phyloP scores from a whole-genome alignment of 2,113 vertebrate genomes.

The Sapajus apella region DNA sequence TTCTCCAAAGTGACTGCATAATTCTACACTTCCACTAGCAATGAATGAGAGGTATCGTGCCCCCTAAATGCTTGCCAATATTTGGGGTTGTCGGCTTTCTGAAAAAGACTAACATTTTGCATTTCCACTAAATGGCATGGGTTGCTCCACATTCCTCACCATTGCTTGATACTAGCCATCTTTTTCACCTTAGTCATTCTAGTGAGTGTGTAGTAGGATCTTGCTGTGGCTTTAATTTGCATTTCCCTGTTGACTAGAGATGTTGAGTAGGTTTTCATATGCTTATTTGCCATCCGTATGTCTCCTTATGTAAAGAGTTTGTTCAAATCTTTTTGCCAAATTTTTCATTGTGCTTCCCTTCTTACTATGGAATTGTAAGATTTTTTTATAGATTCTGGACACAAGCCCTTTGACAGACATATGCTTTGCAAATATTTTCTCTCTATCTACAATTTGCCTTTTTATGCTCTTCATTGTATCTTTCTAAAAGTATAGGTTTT shows the following conservation, averaged over 20 bases:
- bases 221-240: neutral
- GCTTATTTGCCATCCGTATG: neutral
- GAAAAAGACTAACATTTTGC: neutral
- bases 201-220: neutral
- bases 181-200: neutral
- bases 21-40: neutral
- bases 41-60: neutral
- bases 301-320: neutral
- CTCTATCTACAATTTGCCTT: neutral
- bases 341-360: neutral
- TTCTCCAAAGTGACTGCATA: neutral
- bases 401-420: neutral
- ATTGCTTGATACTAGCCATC: neutral
- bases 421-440: constrained; percentile 35
- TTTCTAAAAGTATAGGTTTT: neutral
- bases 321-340: neutral
- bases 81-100: neutral
- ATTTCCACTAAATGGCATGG: neutral
- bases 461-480: neutral
- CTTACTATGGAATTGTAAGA: neutral
- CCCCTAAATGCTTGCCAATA: neutral
- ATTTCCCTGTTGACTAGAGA: neutral
- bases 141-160: neutral
- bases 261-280: neutral
- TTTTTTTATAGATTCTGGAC: constrained; percentile 14